These are phyloP conservation scores for Diprion similis DNA, from an alignment of 1,140 invertebrate species.

Conservation along the genomic window DNA sequence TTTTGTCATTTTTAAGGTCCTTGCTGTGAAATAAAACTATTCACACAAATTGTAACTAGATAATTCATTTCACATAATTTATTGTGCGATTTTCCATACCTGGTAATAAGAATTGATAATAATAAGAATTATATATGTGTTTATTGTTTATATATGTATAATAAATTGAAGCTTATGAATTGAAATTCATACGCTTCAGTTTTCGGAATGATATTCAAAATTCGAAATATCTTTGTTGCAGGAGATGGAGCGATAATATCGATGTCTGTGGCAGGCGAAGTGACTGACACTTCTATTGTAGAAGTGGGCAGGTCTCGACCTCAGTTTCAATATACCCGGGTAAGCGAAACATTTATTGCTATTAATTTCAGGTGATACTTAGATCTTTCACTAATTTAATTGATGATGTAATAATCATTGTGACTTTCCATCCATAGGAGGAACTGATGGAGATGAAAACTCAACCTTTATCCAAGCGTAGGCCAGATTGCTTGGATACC, in stretches of 20 bases:
- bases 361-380: neutral
- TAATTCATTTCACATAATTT: too few relatives aligned
- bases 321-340: constrained; percentile 56
- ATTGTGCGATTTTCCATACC: too few relatives aligned
- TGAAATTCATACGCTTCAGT: neutral
- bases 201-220: neutral
- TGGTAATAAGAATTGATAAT: too few relatives aligned
- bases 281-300: constrained; percentile 58
- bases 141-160: too few relatives aligned
- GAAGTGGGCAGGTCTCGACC: constrained; percentile 58
- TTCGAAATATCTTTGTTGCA: constrained; percentile 29
- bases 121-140: too few relatives aligned
- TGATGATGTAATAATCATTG: neutral
- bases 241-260: constrained; percentile 61
- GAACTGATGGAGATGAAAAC: constrained; percentile 67
- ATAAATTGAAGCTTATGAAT: too few relatives aligned
- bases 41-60: too few relatives aligned
- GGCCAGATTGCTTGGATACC: constrained; percentile 66
- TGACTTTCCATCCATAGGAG: constrained; percentile 55
- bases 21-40: too few relatives aligned
- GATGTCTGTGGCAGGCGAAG: constrained; percentile 58
- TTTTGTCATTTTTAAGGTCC: too few relatives aligned
- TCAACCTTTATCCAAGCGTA: constrained; percentile 65
- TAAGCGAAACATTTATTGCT: constrained; percentile 31
- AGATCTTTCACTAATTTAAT: constrained; percentile 13